phyloP scores from a whole-genome alignment of 2,113 vertebrate genomes.

The Hylia prasina region DNA sequence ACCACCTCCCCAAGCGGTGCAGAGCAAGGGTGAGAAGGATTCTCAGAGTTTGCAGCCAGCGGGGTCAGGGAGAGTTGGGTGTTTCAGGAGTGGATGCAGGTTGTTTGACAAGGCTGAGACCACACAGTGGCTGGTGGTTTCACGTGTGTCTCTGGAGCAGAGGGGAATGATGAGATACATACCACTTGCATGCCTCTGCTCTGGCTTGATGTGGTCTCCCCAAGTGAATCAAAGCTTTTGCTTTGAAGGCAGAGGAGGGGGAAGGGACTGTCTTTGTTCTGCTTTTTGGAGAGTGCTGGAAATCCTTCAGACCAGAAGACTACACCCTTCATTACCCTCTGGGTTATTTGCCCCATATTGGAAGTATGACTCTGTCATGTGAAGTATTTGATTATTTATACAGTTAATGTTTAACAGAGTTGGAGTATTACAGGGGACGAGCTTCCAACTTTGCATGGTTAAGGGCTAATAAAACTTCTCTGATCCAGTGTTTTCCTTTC shows the following conservation, averaged over 20 bases:
- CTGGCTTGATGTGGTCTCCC: constrained; percentile 55
- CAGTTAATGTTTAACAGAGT: constrained; percentile 65
- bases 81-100: not conserved
- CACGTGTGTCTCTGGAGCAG: not conserved
- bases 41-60: not conserved
- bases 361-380: constrained; percentile 47
- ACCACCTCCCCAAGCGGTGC: accelerated
- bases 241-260: constrained; percentile 46
- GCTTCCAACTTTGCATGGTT: constrained; percentile 49
- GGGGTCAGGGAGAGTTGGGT: not conserved
- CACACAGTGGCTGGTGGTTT: constrained; percentile 25
- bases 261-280: constrained; percentile 60
- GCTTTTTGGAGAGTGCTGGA: constrained; percentile 1
- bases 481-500: constrained; percentile 39
- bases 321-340: constrained; percentile 54
- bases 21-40: not conserved
- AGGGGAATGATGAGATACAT: constrained; percentile 10
- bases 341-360: constrained; percentile 56
- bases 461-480: constrained; percentile 48
- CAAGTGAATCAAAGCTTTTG: not conserved
- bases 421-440: constrained; percentile 17
- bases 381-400: constrained; percentile 64
- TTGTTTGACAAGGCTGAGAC: not conserved
- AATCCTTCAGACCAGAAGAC: constrained; percentile 52
- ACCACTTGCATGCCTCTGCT: constrained; percentile 11